Base-by-base conservation (phyloP, 2,113 vertebrate species). In the Zeus faber region DNA sequence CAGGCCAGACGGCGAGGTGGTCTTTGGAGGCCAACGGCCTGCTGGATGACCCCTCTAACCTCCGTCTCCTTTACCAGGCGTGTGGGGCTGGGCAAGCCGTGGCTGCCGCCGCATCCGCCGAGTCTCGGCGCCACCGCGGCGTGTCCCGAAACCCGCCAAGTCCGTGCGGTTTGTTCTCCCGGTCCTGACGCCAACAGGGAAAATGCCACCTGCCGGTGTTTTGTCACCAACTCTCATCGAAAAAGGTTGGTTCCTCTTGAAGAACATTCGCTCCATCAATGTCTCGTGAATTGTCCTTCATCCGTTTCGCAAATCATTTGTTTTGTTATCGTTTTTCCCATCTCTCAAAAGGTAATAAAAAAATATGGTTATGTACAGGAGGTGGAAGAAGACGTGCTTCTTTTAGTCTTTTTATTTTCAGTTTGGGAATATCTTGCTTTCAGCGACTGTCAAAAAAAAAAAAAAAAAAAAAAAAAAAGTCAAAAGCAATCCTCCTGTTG, bases 291-390 rank as follows among this genome's bases (percentile, higher is more conserved):
- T 80, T 84, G 76, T 85, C 81, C 83, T 85, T 89, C 83, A 86
- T 87, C 75, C 62, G 22, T 77, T 77, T 76, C n/a, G n/a, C n/a
- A n/a, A n/a, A n/a, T n/a, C n/a, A n/a, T 58, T 63, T 81, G 23
- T 60, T 60, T 67, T 56, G 70, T 60, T 81, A 70, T 68, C 73
- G 37, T 80, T 54, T 66, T 63, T 82, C 4, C 27, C 1, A 14
- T 37, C 33, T 37, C 33, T 37, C 33, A n/a, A 13, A 82, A 85
- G 65, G 56, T 83, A 74, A 83, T 84, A 85, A 71, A 85, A 84
- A 83, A 87, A 84, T 87, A 89, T 83, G 80, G 66, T 81, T 81
- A 87, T 80, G 44, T 81, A 85, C 82, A 83, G 76, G 68, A 86
- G 77, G 76, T 72, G 76, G 62, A 66, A 84, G 79, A 82, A 78